A percentile compares a stretch with the other conserved stretches of the same genome.
phyloP scores from a whole-genome alignment of 2,113 vertebrate genomes.

The Pelmatolapia mariae region DNA sequence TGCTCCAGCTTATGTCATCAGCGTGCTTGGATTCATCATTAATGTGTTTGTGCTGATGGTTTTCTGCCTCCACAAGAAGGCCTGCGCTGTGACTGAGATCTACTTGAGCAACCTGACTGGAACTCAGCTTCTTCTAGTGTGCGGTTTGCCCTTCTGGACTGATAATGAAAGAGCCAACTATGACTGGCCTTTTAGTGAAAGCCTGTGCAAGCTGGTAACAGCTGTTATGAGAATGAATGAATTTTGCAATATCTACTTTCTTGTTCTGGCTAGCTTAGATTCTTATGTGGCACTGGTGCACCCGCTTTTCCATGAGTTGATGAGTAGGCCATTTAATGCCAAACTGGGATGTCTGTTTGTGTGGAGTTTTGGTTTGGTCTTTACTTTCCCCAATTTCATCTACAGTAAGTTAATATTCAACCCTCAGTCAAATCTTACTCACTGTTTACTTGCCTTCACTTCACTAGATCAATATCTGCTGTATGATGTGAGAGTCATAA shows the following conservation, averaged over 20 bases:
- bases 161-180: fast-evolving
- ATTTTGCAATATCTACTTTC: fast-evolving
- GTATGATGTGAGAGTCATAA: fast-evolving
- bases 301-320: fast-evolving
- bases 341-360: conserved; percentile 68
- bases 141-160: fast-evolving
- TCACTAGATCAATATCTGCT: fast-evolving
- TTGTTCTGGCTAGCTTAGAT: not conserved
- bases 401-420: conserved; percentile 13
- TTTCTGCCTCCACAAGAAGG: not conserved
- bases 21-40: not conserved
- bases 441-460: fast-evolving
- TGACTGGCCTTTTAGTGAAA: fast-evolving
- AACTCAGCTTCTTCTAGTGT: fast-evolving
- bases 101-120: too few species aligned
- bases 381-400: conserved; percentile 58
- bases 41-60: not conserved
- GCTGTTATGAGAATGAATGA: fast-evolving
- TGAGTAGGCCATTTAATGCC: conserved; percentile 58
- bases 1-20: conserved; percentile 31
- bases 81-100: not conserved
- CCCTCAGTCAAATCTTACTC: fast-evolving
- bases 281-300: not conserved
- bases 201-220: fast-evolving
- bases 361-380: not conserved